phyloP scores from a whole-genome alignment of 2,797 vertebrate species.

The Peromyscus attwateri region DNA sequence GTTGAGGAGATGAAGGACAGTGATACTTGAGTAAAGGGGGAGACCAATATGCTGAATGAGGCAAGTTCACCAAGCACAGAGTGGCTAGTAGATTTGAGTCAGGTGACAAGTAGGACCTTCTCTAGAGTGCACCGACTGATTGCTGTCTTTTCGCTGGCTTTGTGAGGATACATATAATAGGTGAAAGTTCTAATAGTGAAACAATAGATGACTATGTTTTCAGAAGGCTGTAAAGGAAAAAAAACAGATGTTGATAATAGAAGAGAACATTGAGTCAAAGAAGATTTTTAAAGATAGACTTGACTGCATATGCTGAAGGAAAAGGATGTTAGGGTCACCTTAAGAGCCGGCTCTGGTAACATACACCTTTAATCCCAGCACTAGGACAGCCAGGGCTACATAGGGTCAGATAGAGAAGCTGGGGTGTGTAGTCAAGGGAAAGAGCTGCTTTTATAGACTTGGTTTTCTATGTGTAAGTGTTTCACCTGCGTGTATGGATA shows the following conservation, averaged over 20 bases:
- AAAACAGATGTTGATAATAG: conserved; percentile 1
- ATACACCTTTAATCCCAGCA: background rate
- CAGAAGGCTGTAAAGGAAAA: background rate
- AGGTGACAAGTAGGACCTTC: background rate
- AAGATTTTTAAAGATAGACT: background rate
- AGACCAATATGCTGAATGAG: background rate
- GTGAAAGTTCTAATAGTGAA: background rate
- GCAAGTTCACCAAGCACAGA: background rate
- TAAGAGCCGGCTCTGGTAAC: background rate
- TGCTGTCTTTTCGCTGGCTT: conserved; percentile 37
- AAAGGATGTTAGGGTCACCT: background rate
- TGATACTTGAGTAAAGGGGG: background rate
- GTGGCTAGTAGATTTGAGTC: background rate
- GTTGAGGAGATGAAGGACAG: background rate
- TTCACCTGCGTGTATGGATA: background rate
- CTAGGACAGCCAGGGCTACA: background rate
- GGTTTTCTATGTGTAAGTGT: background rate
- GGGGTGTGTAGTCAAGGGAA: background rate
- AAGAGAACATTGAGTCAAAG: background rate
- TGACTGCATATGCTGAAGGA: background rate
- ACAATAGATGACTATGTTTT: background rate
- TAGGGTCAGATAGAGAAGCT: conserved; percentile 13
- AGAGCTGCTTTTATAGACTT: background rate
- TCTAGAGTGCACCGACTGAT: background rate
- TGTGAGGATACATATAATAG: conserved; percentile 30